These are phyloP conservation scores for Eupithecia pulchellata DNA, from an alignment of 2,888 invertebrate species.

Conservation along the genomic window DNA sequence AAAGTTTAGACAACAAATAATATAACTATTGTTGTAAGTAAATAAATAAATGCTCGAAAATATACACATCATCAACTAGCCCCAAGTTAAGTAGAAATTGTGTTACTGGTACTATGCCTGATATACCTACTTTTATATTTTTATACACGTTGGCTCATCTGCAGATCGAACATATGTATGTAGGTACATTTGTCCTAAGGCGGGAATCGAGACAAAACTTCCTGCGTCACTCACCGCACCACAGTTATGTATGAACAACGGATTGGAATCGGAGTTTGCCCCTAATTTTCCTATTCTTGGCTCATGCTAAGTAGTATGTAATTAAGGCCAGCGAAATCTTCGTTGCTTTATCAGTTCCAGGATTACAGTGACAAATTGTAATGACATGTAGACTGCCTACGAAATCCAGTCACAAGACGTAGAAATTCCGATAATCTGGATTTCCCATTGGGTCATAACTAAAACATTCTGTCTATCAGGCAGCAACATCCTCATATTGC, in stretches of 20 bases:
- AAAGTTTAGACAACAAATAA: not conserved
- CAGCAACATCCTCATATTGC: constrained; percentile 57
- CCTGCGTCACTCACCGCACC: too few species aligned
- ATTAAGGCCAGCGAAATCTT: not conserved
- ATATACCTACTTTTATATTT: too few species aligned
- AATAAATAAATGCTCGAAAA: too few species aligned
- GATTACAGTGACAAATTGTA: not conserved
- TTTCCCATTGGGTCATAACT: not conserved
- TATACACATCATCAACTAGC: too few species aligned
- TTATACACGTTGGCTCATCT: too few species aligned
- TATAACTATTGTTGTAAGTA: not conserved
- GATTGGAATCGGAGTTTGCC: not conserved
- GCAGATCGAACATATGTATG: too few species aligned
- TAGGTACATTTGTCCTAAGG: too few species aligned
- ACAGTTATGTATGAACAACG: not conserved
- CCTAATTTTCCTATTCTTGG: not conserved
- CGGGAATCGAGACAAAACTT: too few species aligned
- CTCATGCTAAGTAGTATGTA: not conserved
- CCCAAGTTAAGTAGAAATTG: too few species aligned
- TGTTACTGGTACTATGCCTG: too few species aligned
- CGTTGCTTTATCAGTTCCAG: not conserved
- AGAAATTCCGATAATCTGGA: not conserved
- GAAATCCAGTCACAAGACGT: not conserved
- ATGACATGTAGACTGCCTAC: not conserved
- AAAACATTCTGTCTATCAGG: constrained; percentile 16